Evolutionary conservation across 2,888 invertebrate genomes (phyloP), one percentile per base, ranked within the genome.

Genomic region (Boloria selene): DNA sequence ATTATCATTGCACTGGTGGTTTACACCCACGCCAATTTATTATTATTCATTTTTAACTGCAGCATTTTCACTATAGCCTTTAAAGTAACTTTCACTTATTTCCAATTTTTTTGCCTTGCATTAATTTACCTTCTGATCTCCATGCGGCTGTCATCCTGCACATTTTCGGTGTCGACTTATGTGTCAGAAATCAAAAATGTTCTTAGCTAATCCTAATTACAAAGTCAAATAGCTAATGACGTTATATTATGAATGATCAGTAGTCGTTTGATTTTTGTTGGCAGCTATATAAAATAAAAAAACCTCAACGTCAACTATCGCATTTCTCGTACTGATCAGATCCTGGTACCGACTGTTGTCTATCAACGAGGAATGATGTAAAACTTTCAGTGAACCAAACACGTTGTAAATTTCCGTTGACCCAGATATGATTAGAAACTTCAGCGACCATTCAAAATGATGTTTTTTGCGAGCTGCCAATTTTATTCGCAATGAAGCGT

Each of bases 381-480:
- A 90, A 91, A 89, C 89, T 91, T 90, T 90, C 90, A 90, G 90
- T 81, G 84, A 78, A 84, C 84, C 81, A 81, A 75, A 79, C 75
- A 80, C 84, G 77, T 85, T 81, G 90, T 87, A 88, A 84, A 85
- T 86, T 91, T 91, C 92, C 92, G 86, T 75, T 91, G 90, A 86
- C 92, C 92, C 80, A 88, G 90, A 87, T 91, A 79, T 87, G 84
- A 83, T 87, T 92, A 92, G 92, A 92, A 92, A 92, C 85, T 82
- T 79, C 80, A 79, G 75, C 79, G 79, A 82, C 83, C 78, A 81
- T 84, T 82, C 85, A 89, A 89, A 88, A 90, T 89, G 71, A 82
- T 86, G 82, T 89, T 91, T 91, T 92, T 91, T 77, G 76, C 86
- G 84, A 73, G 76, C 77, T 86, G 87, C 86, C 86, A 88, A 88